Percentiles rank a stretch among this genome's conserved stretches.
Evolutionary conservation across 2,888 invertebrate genomes (phyloP).

Genomic region (Phyllotreta striolata): DNA sequence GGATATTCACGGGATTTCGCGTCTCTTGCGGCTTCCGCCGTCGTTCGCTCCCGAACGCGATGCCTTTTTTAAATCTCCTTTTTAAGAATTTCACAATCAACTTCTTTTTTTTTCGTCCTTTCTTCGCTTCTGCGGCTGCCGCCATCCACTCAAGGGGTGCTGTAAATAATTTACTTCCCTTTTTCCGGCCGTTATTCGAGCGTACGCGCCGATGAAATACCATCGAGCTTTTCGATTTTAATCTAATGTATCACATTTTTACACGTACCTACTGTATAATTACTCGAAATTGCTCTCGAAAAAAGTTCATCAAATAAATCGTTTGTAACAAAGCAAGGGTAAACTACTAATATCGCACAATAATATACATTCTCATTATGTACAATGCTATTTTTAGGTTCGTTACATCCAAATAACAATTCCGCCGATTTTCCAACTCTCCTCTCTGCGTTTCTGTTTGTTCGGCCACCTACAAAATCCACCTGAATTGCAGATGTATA

Average conservation of each 20-base stretch:
- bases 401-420: background rate
- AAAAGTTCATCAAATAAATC: background rate
- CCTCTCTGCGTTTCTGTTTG: background rate
- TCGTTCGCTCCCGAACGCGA: slow-evolving; percentile 2
- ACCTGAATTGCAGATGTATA: background rate
- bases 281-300: no score
- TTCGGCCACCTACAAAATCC: background rate
- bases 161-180: slow-evolving; percentile 13
- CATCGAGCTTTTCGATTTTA: background rate
- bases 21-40: slow-evolving; percentile 11
- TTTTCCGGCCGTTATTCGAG: background rate
- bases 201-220: background rate
- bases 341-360: no score
- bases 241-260: background rate
- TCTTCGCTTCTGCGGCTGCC: background rate
- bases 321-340: background rate
- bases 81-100: slow-evolving; percentile 15
- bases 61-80: slow-evolving; percentile 12
- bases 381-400: no score
- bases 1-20: slow-evolving; percentile 13
- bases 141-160: background rate
- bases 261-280: no score
- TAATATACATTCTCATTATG: no score
- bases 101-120: background rate
- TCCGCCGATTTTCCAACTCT: background rate